Evolutionary conservation across 2,888 invertebrate species (phyloP).

Genomic region (Creontiades dilutus): DNA sequence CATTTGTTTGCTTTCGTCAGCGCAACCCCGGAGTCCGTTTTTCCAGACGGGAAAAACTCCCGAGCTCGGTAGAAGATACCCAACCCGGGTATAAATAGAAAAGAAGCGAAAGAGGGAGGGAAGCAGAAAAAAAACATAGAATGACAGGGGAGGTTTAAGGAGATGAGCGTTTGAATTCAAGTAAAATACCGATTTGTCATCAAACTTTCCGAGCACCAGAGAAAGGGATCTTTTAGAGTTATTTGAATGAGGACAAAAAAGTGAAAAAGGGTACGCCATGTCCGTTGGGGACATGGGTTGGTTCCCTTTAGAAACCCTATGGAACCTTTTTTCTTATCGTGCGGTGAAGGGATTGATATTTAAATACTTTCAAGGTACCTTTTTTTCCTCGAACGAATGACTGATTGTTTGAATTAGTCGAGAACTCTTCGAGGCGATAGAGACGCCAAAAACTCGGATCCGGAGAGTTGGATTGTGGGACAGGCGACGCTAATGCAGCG

Average conservation of each 20-base stretch:
- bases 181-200: slow-evolving; percentile 66
- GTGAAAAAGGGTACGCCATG: not conserved
- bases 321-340: not conserved
- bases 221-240: not conserved
- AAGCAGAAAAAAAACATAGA: slow-evolving; percentile 22
- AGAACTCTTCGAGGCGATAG: not conserved
- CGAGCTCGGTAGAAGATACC: not conserved
- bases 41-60: slow-evolving; percentile 21
- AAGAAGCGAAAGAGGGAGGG: not conserved
- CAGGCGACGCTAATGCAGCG: slow-evolving; percentile 27
- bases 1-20: slow-evolving; percentile 71
- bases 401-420: slow-evolving; percentile 33
- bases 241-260: not conserved
- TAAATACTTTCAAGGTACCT: slow-evolving; percentile 35
- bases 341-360: slow-evolving; percentile 55
- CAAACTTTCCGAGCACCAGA: not conserved
- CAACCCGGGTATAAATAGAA: not conserved
- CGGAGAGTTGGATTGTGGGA: not conserved
- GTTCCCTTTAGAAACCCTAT: not conserved
- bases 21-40: slow-evolving; percentile 3
- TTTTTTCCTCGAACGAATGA: not conserved
- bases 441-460: slow-evolving; percentile 38
- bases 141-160: slow-evolving; percentile 15
- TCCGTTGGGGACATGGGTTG: not conserved
- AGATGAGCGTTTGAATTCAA: slow-evolving; percentile 62